phyloP scores from a whole-genome alignment of 1,140 invertebrate species.

The Armadillidium nasatum region DNA sequence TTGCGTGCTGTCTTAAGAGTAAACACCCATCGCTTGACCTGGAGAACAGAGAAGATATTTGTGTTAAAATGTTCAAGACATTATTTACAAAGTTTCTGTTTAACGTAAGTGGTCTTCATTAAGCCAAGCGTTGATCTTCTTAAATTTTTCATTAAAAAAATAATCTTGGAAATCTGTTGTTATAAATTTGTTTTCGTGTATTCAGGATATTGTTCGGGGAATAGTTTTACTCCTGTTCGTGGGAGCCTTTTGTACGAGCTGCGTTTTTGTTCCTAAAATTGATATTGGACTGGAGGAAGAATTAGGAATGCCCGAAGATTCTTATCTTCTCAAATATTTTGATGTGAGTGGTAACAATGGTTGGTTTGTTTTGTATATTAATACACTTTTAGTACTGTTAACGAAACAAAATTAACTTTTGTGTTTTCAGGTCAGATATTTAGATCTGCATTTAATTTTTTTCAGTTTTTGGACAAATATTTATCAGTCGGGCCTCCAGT shows the following conservation, averaged over 20 bases:
- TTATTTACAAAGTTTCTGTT: too few species aligned
- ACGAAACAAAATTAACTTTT: too few species aligned
- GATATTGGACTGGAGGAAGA: constrained; percentile 81
- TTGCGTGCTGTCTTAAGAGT: too few species aligned
- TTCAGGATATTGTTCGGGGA: constrained; percentile 50
- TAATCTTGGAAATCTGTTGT: too few species aligned
- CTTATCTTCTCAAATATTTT: constrained; percentile 80
- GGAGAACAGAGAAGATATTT: too few species aligned
- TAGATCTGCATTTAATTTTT: constrained; percentile 50
- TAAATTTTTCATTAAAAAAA: too few species aligned
- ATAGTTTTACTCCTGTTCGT: constrained; percentile 53
- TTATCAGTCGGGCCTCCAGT: constrained; percentile 81
- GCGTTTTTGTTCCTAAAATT: constrained; percentile 53
- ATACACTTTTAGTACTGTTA: too few species aligned
- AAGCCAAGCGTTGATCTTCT: too few species aligned
- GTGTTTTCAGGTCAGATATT: too few species aligned
- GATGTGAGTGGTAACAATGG: constrained; percentile 46
- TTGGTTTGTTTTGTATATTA: not conserved
- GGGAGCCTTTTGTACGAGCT: constrained; percentile 52
- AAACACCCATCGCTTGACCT: too few species aligned
- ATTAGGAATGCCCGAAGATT: constrained; percentile 79
- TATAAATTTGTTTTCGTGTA: not conserved
- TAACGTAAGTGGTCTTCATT: too few species aligned
- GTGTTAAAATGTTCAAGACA: too few species aligned
- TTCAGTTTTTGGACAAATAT: constrained; percentile 67